A percentile compares a stretch with the other conserved stretches of the same genome.
phyloP scores from a whole-genome alignment of 2,113 vertebrate species.

The Nothobranchius furzeri region DNA sequence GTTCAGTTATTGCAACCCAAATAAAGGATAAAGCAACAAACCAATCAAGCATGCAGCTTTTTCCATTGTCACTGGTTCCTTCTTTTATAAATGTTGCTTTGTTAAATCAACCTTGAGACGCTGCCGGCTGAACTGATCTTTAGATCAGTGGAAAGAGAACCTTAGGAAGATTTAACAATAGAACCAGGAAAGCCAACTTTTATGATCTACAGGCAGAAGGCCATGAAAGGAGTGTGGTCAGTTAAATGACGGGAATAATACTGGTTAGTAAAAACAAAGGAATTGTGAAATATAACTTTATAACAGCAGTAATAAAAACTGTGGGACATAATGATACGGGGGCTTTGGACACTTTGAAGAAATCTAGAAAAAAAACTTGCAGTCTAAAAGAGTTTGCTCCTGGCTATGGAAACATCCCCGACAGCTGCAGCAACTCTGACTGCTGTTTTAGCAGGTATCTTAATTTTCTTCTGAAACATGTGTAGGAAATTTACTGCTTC shows the following conservation, averaged over 20 bases:
- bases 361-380: conserved; percentile 47
- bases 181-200: conserved; percentile 68
- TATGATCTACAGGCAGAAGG: conserved; percentile 59
- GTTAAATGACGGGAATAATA: conserved; percentile 72
- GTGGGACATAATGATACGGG: conserved; percentile 60
- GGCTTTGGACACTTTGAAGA: conserved; percentile 52
- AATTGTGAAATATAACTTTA: conserved; percentile 70
- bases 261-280: conserved; percentile 44
- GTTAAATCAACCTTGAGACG: conserved; percentile 29
- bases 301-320: conserved; percentile 65
- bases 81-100: conserved; percentile 22
- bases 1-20: no score
- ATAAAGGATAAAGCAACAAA: no score
- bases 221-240: conserved; percentile 64
- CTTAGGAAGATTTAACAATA: conserved; percentile 54
- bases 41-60: no score
- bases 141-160: conserved; percentile 42
- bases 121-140: conserved; percentile 15
- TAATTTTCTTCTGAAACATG: conserved; percentile 73
- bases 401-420: conserved; percentile 65
- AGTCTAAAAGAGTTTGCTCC: conserved; percentile 37
- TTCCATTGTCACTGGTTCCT: no score
- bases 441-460: conserved; percentile 62
- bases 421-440: conserved; percentile 51
- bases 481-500: conserved; percentile 77